Percentiles rank a stretch among this genome's conserved stretches.
These are phyloP conservation scores for Anoplius nigerrimus DNA, from an alignment of 2,888 invertebrate genomes.

Conservation along the genomic window DNA sequence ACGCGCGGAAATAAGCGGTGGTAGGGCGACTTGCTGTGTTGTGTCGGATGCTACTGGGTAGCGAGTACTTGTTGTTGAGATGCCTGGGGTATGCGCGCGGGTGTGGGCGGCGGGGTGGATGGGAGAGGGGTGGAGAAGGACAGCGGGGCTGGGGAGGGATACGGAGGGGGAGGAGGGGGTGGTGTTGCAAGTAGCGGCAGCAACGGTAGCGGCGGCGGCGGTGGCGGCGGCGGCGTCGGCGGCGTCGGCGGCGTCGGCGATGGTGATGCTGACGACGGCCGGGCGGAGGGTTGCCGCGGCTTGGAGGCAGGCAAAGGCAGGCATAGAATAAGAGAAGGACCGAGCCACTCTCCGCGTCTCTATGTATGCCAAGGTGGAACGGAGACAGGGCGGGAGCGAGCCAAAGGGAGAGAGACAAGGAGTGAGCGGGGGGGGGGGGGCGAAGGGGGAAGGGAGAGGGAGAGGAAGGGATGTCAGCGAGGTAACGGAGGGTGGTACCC, in stretches of 20 bases:
- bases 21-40: slow-evolving; percentile 71
- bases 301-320: slow-evolving; percentile 15
- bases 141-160: slow-evolving; percentile 20
- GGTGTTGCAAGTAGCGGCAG: slow-evolving; percentile 32
- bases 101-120: slow-evolving; percentile 25
- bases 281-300: slow-evolving; percentile 42
- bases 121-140: slow-evolving; percentile 26
- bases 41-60: slow-evolving; percentile 72
- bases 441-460: slow-evolving; percentile 25
- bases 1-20: slow-evolving; percentile 42
- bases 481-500: slow-evolving; percentile 53
- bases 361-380: slow-evolving; percentile 17
- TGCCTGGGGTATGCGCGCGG: slow-evolving; percentile 54
- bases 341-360: slow-evolving; percentile 25
- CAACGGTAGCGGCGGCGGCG: slow-evolving; percentile 39
- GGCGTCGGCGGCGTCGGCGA: slow-evolving; percentile 38
- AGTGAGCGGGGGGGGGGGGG: slow-evolving; percentile 30
- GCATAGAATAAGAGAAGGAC: slow-evolving; percentile 35
- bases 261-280: slow-evolving; percentile 22
- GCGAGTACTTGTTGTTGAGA: slow-evolving; percentile 73
- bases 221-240: too few relatives aligned
- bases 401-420: slow-evolving; percentile 9
- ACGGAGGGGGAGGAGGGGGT: slow-evolving; percentile 37
- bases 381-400: slow-evolving; percentile 12
- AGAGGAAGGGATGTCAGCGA: slow-evolving; percentile 32